These are phyloP conservation scores for Camelus bactrianus DNA, from an alignment of 2,113 vertebrate species.

Conservation along the genomic window DNA sequence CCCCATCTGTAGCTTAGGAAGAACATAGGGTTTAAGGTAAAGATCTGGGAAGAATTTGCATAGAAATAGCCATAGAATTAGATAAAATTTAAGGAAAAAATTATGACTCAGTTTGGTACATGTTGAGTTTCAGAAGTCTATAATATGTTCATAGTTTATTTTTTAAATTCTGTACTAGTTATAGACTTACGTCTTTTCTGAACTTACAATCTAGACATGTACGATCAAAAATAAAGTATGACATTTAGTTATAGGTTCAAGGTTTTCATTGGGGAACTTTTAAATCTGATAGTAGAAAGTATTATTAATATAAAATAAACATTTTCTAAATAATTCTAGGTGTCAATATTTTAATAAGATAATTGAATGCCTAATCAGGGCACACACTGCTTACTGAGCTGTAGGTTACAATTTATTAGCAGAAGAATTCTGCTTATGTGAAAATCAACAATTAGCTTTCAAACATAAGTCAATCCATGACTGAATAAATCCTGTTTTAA, in stretches of 20 bases:
- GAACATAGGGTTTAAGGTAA: background rate
- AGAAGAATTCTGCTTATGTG: background rate
- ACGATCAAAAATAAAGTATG: background rate
- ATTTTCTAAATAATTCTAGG: conserved; percentile 13
- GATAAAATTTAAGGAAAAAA: background rate
- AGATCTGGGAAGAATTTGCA: conserved; percentile 20
- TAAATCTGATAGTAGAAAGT: background rate
- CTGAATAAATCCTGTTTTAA: background rate
- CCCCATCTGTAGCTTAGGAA: conserved; percentile 1
- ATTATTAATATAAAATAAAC: conserved; percentile 16
- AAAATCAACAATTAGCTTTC: background rate
- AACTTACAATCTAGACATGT: background rate
- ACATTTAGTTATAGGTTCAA: background rate
- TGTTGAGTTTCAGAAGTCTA: background rate
- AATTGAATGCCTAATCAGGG: background rate
- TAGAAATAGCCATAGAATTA: background rate
- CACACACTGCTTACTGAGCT: background rate
- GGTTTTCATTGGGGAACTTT: background rate
- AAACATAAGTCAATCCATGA: background rate
- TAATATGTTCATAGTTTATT: background rate
- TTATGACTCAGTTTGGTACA: background rate
- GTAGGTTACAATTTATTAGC: background rate
- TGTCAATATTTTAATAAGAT: conserved; percentile 4
- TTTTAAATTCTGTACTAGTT: background rate
- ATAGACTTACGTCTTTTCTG: background rate